Evolutionary conservation across 2,113 vertebrate species (phyloP).

Genomic region (Indicator maculatus): DNA sequence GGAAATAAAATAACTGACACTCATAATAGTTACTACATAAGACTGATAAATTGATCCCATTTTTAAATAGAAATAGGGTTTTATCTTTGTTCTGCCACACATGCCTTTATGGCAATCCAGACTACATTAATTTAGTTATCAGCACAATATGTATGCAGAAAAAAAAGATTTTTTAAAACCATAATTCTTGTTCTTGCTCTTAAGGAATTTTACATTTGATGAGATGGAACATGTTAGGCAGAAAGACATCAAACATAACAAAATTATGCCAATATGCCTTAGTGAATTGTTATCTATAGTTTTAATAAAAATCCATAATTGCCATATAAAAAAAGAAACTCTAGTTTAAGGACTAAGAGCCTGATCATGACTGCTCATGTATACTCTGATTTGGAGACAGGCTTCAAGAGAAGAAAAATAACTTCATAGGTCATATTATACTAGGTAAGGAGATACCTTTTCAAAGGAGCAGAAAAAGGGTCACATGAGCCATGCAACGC

Average conservation of each 20-base stretch:
- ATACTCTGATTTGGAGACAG: neutral
- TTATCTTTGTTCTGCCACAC: neutral
- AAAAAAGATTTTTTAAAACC: neutral
- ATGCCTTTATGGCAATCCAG: neutral
- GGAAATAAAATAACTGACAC: neutral
- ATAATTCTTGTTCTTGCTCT: neutral
- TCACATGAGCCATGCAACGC: neutral
- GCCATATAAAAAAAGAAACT: neutral
- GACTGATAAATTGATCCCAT: neutral
- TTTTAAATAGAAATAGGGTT: neutral
- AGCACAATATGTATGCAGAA: neutral
- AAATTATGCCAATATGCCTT: neutral
- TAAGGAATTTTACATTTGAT: neutral
- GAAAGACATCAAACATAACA: neutral
- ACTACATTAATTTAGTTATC: neutral
- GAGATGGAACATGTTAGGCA: neutral
- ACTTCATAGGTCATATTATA: neutral
- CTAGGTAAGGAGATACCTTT: neutral
- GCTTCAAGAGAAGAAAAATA: neutral
- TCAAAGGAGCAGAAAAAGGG: neutral
- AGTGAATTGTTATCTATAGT: neutral
- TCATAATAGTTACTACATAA: neutral
- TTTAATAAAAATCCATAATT: neutral
- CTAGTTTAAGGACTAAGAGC: neutral
- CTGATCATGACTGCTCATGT: neutral